Percentiles rank a stretch among this genome's conserved stretches.
Conservation (phyloP, 2,113 vertebrate genomes). For the Sinocyclocheilus maitianheensis region DNA sequence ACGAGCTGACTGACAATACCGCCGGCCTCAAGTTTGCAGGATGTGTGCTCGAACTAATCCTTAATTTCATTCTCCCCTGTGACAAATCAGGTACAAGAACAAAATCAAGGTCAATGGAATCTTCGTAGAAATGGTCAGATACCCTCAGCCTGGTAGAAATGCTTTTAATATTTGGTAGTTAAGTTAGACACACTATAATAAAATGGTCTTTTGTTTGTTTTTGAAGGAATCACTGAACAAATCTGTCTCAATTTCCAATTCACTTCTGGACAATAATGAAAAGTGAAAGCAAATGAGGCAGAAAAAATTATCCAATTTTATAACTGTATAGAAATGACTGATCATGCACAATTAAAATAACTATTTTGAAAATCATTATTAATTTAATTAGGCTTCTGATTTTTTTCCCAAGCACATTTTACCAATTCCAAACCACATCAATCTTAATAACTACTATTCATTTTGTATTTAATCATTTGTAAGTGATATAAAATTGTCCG, state of each 20-base stretch:
- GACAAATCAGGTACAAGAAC: not conserved
- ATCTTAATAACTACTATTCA: too few relatives aligned
- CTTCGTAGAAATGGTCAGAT: not conserved
- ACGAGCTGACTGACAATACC: not conserved
- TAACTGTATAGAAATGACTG: too few relatives aligned
- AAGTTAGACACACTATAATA: not conserved
- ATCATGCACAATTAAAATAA: not conserved
- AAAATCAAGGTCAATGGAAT: not conserved
- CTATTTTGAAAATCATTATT: not conserved
- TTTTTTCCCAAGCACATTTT: too few relatives aligned
- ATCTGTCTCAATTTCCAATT: not conserved
- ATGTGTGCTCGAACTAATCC: not conserved
- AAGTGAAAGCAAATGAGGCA: not conserved
- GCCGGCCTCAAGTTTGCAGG: not conserved
- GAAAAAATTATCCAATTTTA: not conserved
- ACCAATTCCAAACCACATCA: too few relatives aligned
- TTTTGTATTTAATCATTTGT: too few relatives aligned
- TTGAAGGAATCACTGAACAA: not conserved
- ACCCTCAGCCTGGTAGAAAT: not conserved
- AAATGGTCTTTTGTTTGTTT: not conserved
- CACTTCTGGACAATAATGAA: not conserved
- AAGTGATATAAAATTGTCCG: too few relatives aligned
- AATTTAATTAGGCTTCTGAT: not conserved
- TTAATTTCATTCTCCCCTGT: slow-evolving; percentile 4
- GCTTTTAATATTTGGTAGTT: not conserved